These are phyloP conservation scores for Monochamus saltuarius DNA, from an alignment of 1,140 invertebrate species.

Conservation along the genomic window DNA sequence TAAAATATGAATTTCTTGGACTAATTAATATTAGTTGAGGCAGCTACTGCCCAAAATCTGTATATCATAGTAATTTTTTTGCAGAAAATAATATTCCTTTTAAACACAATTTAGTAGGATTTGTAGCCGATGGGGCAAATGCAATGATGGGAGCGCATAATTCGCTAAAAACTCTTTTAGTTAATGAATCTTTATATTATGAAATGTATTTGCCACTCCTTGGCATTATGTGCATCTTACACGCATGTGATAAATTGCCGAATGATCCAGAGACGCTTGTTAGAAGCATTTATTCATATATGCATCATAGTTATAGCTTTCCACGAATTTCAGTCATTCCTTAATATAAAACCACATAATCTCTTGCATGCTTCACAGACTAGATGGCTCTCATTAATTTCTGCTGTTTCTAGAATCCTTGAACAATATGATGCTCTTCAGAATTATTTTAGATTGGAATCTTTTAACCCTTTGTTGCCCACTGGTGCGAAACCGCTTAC, in stretches of 20 bases:
- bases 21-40: conserved; percentile 30
- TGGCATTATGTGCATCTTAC: conserved; percentile 4
- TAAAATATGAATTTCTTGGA: conserved; percentile 43
- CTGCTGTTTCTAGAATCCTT: neutral
- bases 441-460: conserved; percentile 4
- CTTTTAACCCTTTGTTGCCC: neutral
- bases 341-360: too few species aligned
- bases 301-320: too few species aligned
- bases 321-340: too few species aligned
- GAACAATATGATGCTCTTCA: conserved; percentile 2
- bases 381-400: neutral
- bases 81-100: conserved; percentile 44
- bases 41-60: too few species aligned
- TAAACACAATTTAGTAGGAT: conserved; percentile 47
- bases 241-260: conserved; percentile 14
- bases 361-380: too few species aligned
- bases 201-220: conserved; percentile 13
- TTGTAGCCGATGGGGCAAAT: conserved; percentile 48
- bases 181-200: conserved; percentile 9
- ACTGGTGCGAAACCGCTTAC: too few species aligned
- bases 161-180: conserved; percentile 27
- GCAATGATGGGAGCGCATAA: conserved; percentile 47
- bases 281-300: too few species aligned
- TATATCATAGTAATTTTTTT: conserved; percentile 30
- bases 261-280: neutral